Evolutionary conservation across 2,888 invertebrate species (phyloP), one percentile per base, ranked within the genome.

Genomic region (Flabesymbios commensalis): DNA sequence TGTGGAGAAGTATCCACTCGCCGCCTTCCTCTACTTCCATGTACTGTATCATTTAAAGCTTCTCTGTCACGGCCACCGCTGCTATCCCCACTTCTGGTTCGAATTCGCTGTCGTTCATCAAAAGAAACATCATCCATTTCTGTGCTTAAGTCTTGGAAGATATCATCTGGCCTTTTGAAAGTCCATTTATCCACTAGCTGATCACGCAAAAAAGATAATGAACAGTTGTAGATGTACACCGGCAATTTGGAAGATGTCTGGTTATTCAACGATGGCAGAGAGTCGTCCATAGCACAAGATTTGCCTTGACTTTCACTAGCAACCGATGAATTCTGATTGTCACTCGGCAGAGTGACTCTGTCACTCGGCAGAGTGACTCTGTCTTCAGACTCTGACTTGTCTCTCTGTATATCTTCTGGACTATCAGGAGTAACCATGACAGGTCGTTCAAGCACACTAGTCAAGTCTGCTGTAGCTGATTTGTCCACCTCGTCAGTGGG

Each of bases 221-320:
- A 87, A 76, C 89, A 89, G 75, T 89, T 88, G 73, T 88, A 90
- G n/a, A 88, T 85, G 73, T 88, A 90, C 58, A 90, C 80, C 0
- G 89, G 89, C 42, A 87, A 47, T 22, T 47, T 51, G 3, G 59
- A 32, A 1, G 29, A 49, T n/a, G n/a, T n/a, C n/a, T n/a, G n/a
- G n/a, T n/a, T n/a, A n/a, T n/a, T n/a, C n/a, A n/a, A n/a, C n/a
- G n/a, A n/a, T n/a, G n/a, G n/a, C n/a, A n/a, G n/a, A n/a, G n/a
- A n/a, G n/a, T n/a, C n/a, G n/a, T n/a, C n/a, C n/a, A n/a, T n/a
- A n/a, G n/a, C n/a, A n/a, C n/a, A n/a, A n/a, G n/a, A n/a, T n/a
- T n/a, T n/a, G n/a, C n/a, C n/a, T n/a, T n/a, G n/a, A n/a, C n/a
- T n/a, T n/a, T n/a, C n/a, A n/a, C n/a, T n/a, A n/a, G n/a, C n/a